Conservation (phyloP, 2,888 invertebrate species). For the Oxycera nigricornis region DNA sequence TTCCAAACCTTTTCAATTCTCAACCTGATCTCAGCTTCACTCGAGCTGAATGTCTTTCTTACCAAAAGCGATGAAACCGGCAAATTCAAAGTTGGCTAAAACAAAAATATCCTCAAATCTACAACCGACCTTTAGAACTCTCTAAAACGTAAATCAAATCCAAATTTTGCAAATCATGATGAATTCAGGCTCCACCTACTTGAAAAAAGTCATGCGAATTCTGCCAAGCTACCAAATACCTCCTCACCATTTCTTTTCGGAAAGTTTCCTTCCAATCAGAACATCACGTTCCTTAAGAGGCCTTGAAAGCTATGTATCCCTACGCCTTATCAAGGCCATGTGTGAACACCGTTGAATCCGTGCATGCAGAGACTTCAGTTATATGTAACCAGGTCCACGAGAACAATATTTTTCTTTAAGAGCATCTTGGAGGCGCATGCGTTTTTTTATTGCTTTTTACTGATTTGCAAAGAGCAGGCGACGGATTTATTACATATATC, state of each 20-base stretch:
- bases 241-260: constrained; percentile 10
- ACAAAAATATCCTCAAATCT: too few species aligned
- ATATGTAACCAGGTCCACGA: neutral
- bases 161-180: too few species aligned
- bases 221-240: too few species aligned
- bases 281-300: constrained; percentile 9
- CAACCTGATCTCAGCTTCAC: too few species aligned
- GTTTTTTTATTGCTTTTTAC: constrained; percentile 44
- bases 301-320: constrained; percentile 25
- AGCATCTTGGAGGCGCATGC: constrained; percentile 41
- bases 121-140: too few species aligned
- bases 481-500: neutral
- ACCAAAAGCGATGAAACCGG: too few species aligned
- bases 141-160: too few species aligned
- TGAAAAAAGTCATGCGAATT: too few species aligned
- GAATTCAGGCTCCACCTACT: too few species aligned
- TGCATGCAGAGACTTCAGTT: neutral
- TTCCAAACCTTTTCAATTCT: too few species aligned
- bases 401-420: neutral
- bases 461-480: constrained; percentile 38
- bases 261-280: constrained; percentile 38
- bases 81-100: too few species aligned
- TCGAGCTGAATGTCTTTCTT: too few species aligned
- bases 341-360: constrained; percentile 1
- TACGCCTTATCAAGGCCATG: constrained; percentile 11